Conservation (phyloP, 2,888 invertebrate genomes). For the Tachina grossa region DNA sequence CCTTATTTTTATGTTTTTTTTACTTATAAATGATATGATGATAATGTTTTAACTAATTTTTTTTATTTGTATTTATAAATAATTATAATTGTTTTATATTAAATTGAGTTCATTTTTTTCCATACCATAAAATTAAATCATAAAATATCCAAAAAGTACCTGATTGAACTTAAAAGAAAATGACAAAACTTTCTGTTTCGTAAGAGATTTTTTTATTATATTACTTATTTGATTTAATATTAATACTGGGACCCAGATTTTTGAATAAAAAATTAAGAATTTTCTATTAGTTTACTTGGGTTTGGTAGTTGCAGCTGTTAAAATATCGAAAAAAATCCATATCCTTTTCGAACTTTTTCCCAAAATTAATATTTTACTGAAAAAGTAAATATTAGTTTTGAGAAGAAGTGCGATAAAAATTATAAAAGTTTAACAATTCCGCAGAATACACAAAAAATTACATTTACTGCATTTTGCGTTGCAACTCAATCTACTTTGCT, state of each 20-base stretch:
- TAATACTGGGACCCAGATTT: not conserved
- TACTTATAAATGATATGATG: constrained; percentile 41
- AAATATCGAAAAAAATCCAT: too few relatives aligned
- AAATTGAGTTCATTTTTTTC: constrained; percentile 64
- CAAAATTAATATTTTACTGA: too few relatives aligned
- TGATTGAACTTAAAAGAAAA: constrained; percentile 55
- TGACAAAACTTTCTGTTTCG: constrained; percentile 10
- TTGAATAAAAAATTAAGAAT: too few relatives aligned
- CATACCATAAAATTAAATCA: constrained; percentile 48
- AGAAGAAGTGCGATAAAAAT: too few relatives aligned
- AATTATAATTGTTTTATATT: constrained; percentile 27
- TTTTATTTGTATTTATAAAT: constrained; percentile 21
- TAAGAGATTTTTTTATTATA: not conserved
- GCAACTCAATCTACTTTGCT: too few relatives aligned
- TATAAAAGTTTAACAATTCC: too few relatives aligned
- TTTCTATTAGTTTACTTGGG: too few relatives aligned
- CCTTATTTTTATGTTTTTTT: constrained; percentile 56
- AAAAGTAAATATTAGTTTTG: too few relatives aligned
- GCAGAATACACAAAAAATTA: too few relatives aligned
- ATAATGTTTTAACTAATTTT: constrained; percentile 27
- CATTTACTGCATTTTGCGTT: too few relatives aligned
- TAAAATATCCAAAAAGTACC: constrained; percentile 65
- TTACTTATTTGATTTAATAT: not conserved
- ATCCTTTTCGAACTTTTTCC: too few relatives aligned
- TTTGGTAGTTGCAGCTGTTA: too few relatives aligned